phyloP scores from a whole-genome alignment of 2,888 invertebrate genomes.

The Andrena praecox region DNA sequence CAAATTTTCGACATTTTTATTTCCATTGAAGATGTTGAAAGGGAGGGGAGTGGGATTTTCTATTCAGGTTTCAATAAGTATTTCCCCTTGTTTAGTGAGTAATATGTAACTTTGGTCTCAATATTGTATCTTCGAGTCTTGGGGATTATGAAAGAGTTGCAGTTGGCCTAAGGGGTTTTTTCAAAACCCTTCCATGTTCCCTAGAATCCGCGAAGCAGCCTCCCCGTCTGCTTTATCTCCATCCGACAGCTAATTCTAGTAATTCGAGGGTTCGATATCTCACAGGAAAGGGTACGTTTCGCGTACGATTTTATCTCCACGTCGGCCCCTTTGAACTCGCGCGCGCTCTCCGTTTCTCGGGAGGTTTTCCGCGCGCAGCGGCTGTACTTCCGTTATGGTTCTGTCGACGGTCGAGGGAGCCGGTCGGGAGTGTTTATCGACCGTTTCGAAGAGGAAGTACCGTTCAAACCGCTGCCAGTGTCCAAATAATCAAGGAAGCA shows the following conservation, averaged over 20 bases:
- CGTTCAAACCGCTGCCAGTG: conserved; percentile 32
- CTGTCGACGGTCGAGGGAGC: neutral
- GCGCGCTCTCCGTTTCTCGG: neutral
- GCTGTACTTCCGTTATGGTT: conserved; percentile 12
- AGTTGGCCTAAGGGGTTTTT: neutral
- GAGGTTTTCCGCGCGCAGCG: conserved; percentile 17
- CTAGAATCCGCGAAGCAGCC: too few species aligned
- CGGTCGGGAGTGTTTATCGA: conserved; percentile 40
- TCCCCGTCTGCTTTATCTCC: conserved; percentile 7
- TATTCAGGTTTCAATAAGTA: too few species aligned
- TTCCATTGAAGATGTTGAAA: too few species aligned
- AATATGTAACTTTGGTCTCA: too few species aligned
- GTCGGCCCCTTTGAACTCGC: conserved; percentile 17
- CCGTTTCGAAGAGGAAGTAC: conserved; percentile 44
- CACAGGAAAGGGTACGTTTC: neutral
- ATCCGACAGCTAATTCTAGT: neutral
- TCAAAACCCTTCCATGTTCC: neutral
- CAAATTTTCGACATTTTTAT: too few species aligned
- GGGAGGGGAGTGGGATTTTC: too few species aligned
- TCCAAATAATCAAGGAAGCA: conserved; percentile 66
- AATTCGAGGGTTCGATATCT: neutral
- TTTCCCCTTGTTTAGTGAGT: too few species aligned
- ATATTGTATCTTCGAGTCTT: too few species aligned
- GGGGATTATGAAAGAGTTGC: too few species aligned
- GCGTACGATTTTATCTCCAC: conserved; percentile 7